Evolutionary conservation across 2,113 vertebrate species (phyloP).

Genomic region (Nettapus auritus): DNA sequence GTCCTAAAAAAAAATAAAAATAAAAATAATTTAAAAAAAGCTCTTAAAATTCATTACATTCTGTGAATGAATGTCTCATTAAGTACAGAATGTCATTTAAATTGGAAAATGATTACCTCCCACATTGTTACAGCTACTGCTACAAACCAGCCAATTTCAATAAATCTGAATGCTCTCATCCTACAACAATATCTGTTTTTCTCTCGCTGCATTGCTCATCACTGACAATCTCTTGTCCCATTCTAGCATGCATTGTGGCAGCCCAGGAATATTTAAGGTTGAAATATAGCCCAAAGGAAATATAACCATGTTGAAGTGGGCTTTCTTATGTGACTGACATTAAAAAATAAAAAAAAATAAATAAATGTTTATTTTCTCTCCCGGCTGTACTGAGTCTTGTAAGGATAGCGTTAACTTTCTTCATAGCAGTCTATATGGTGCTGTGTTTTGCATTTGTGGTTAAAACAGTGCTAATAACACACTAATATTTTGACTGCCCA

Average conservation of each 20-base stretch:
- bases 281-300: neutral
- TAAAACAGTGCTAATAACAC: neutral
- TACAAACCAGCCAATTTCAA: conserved; percentile 39
- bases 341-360: neutral
- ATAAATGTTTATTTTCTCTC: neutral
- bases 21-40: neutral
- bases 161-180: neutral
- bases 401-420: neutral
- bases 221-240: neutral
- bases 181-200: neutral
- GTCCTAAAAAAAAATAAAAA: neutral
- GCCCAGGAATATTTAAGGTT: neutral
- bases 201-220: neutral
- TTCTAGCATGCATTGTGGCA: neutral
- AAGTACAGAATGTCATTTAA: conserved; percentile 55
- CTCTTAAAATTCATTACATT: conserved; percentile 51
- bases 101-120: conserved; percentile 45
- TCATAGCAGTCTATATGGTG: neutral
- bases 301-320: neutral
- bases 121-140: conserved; percentile 33
- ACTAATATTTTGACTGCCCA: neutral
- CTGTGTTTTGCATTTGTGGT: neutral
- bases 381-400: neutral
- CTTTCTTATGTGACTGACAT: neutral
- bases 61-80: conserved; percentile 24